phyloP scores from a whole-genome alignment of 1,140 invertebrate species.

The Danaus plexippus region DNA sequence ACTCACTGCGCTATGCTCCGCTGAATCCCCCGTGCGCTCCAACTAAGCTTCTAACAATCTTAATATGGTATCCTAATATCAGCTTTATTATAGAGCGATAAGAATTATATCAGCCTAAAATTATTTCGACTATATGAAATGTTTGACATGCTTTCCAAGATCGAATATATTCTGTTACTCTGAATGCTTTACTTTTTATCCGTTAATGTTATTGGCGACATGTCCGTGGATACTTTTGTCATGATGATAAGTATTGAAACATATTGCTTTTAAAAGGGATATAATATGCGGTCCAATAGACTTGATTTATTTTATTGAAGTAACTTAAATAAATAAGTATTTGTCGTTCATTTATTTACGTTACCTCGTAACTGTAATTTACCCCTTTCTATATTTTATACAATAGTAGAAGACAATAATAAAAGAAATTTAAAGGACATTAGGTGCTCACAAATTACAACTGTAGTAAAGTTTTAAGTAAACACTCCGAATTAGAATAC shows the following conservation, averaged over 20 bases:
- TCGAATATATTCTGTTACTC: constrained; percentile 28
- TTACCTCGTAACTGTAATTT: no score
- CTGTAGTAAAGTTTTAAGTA: constrained; percentile 12
- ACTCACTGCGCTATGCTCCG: constrained; percentile 47
- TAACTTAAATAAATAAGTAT: no score
- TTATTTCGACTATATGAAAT: constrained; percentile 5
- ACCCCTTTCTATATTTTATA: no score
- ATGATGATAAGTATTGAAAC: constrained; percentile 25
- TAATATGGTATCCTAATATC: constrained; percentile 13
- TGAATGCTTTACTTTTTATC: constrained; percentile 24
- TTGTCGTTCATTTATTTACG: no score
- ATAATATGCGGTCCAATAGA: constrained; percentile 13
- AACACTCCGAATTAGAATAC: constrained; percentile 17
- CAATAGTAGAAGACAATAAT: no score
- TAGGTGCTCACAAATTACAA: no score
- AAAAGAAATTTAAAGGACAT: no score
- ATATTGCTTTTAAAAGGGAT: constrained; percentile 10
- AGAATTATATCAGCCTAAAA: constrained; percentile 9
- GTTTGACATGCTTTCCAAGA: constrained; percentile 16
- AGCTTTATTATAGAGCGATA: constrained; percentile 4
- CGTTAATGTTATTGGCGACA: constrained; percentile 24
- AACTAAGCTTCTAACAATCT: constrained; percentile 9
- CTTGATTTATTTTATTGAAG: not conserved
- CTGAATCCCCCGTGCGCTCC: constrained; percentile 44
- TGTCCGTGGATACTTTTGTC: constrained; percentile 21